Evolutionary conservation across 2,113 vertebrate species (phyloP).

Genomic region (Telmatochromis brichardi): DNA sequence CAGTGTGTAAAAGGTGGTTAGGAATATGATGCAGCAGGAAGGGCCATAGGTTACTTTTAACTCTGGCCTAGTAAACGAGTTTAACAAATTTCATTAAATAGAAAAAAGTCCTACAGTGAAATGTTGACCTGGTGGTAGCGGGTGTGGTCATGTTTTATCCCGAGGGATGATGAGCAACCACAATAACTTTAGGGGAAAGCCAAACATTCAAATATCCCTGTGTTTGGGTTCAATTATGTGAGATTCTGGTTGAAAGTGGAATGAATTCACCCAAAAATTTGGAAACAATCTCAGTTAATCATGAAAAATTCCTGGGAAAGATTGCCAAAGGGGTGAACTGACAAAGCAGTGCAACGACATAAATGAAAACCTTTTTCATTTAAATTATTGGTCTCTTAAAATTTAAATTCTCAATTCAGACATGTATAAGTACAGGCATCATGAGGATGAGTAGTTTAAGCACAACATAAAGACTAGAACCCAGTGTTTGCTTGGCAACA

Average conservation of each 20-base stretch:
- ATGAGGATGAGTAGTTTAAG: not conserved
- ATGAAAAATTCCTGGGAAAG: not conserved
- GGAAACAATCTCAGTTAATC: not conserved
- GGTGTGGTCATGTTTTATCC: not conserved
- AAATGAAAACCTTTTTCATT: not conserved
- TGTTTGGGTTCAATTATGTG: not conserved
- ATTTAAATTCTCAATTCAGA: not conserved
- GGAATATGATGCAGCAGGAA: not conserved
- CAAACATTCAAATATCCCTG: not conserved
- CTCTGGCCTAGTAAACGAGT: not conserved
- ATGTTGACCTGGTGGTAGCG: not conserved
- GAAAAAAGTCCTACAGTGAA: not conserved
- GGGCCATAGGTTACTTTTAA: not conserved
- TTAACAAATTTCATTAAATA: not conserved
- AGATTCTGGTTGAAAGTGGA: not conserved
- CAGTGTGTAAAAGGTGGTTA: not conserved
- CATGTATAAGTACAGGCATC: not conserved
- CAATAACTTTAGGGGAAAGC: not conserved
- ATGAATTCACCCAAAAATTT: not conserved
- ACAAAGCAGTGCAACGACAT: not conserved
- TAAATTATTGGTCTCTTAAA: not conserved
- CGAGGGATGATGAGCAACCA: not conserved
- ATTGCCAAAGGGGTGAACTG: not conserved
- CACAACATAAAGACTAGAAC: not conserved
- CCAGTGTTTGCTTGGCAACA: not conserved